Evolutionary conservation across 2,113 vertebrate species (phyloP).

Genomic region (Tyto alba): DNA sequence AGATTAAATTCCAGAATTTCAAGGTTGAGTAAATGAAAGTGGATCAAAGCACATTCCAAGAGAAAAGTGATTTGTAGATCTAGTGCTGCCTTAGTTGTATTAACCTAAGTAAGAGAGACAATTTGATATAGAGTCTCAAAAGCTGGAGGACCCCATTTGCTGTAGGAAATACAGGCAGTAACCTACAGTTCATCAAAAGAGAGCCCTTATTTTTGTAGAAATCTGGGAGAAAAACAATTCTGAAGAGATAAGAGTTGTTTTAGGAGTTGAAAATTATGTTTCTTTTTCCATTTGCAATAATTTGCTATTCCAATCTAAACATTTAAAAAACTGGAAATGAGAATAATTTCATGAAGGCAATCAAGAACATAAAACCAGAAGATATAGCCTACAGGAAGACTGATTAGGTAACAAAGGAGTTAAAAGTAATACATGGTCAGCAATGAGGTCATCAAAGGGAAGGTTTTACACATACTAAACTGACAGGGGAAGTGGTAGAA

Average conservation of each 20-base stretch:
- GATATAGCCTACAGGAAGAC: neutral
- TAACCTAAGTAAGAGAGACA: neutral
- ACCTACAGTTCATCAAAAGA: neutral
- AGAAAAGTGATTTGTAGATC: neutral
- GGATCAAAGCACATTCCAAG: neutral
- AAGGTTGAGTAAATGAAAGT: neutral
- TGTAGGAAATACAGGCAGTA: neutral
- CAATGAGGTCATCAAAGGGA: neutral
- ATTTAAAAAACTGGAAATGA: neutral
- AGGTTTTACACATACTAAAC: neutral
- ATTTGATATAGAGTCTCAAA: neutral
- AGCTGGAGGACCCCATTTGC: neutral
- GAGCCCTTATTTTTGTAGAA: neutral
- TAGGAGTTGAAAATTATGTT: neutral
- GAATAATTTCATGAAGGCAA: neutral
- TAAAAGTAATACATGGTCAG: neutral
- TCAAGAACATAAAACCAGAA: neutral
- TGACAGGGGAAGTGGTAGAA: neutral
- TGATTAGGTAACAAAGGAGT: neutral
- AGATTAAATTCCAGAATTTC: neutral
- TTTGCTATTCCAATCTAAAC: neutral
- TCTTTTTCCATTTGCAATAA: neutral
- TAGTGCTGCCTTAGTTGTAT: neutral
- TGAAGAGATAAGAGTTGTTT: neutral
- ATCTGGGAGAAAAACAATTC: neutral